These are phyloP conservation scores for Eonycteris spelaea DNA, from an alignment of 2,113 vertebrate species.

Conservation along the genomic window DNA sequence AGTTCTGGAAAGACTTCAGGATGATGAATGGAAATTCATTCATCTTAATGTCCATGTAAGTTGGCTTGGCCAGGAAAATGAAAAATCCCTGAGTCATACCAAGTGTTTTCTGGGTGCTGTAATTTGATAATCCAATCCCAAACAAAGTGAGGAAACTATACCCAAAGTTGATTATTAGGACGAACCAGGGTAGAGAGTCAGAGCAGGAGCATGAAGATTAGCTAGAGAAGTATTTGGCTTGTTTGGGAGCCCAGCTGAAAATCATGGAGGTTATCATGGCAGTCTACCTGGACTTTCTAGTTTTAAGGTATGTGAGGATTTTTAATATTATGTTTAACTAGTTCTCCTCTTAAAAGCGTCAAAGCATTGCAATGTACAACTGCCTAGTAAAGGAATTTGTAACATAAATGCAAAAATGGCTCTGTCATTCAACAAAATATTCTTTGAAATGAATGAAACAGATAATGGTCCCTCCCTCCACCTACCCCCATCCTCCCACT, in stretches of 20 bases:
- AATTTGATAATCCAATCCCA: conserved; percentile 42
- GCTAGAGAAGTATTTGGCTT: neutral
- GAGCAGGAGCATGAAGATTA: neutral
- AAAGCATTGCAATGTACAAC: neutral
- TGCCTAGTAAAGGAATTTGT: neutral
- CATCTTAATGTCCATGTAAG: conserved; percentile 23
- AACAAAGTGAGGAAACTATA: conserved; percentile 71
- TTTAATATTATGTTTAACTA: neutral
- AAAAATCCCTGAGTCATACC: conserved; percentile 41
- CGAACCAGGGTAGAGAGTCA: neutral
- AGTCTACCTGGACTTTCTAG: conserved; percentile 14
- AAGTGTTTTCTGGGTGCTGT: neutral
- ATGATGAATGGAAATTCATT: conserved; percentile 41
- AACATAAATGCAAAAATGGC: neutral
- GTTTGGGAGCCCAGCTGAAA: neutral
- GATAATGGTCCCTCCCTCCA: neutral
- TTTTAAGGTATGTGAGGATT: conserved; percentile 54
- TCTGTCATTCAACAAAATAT: neutral
- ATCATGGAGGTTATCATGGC: neutral
- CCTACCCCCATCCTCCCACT: neutral
- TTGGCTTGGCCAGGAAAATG: conserved; percentile 40
- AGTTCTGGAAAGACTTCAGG: conserved; percentile 33
- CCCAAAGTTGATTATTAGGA: conserved; percentile 37
- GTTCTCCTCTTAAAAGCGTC: neutral
- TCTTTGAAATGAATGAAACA: neutral